Evolutionary conservation across 2,888 invertebrate genomes (phyloP), one percentile per base, ranked within the genome.

Genomic region (Rhagonycha fulva): DNA sequence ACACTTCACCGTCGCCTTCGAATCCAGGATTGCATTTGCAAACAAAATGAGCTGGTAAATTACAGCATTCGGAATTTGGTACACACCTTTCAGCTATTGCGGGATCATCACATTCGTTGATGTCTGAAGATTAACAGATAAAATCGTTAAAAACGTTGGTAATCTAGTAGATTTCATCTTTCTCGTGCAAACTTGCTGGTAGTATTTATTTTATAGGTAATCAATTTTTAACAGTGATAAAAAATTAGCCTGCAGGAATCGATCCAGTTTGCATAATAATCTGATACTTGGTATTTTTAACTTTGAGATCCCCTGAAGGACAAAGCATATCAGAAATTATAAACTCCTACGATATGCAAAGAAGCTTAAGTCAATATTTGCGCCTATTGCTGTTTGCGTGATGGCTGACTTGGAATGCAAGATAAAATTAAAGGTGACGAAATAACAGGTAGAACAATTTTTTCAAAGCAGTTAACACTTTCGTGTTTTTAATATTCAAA

Each of bases 61-160:
- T 98, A 87, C 97, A 97, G 88, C 98, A 98, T 87, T 97, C 97
- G 62, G 97, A 95, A 88, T 98, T 96, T 87, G 93, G 91, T 78
- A 96, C 97, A 89, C 97, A 98, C 84, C 95, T 91, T 77, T 94
- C 92, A 60, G 95, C 93, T 84, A 97, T 91, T 79, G 91, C 91
- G 79, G 96, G 96, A 89, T 96, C 95, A 85, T 94, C 93, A 88
- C 98, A 98, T 90, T 98, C 98, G 90, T 98, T 94, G 88, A 98
- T 96, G 89, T 96, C 96, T 96, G 87, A 7, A 88, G 47, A 47
- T 47, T 5, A n/a, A 47, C n/a, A 5, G n/a, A 47, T 5, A 7
- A n/a, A 47, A 47, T n/a, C 1, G 47, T 47, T 32, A 32, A 32
- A 32, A 32, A 12, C 12, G 12, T 26, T 26, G 26, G 28, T 12